Conservation (phyloP, 2,888 invertebrate species). For the Cordilura impudica region DNA sequence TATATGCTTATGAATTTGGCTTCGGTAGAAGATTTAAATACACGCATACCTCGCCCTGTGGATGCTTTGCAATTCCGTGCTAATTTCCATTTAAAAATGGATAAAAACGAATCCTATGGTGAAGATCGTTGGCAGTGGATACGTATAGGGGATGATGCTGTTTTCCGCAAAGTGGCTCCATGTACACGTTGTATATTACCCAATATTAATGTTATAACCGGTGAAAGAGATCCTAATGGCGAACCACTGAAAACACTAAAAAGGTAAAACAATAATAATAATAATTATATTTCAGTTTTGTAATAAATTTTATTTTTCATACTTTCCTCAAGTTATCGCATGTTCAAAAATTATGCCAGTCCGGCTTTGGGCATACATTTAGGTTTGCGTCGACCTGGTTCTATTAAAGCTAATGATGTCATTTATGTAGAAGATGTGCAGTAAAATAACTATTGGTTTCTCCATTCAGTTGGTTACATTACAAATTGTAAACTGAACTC, state of each 20-base stretch:
- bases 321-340: constrained; percentile 66
- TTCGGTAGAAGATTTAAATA: constrained; percentile 84
- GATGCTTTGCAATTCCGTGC: constrained; percentile 82
- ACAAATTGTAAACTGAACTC: not conserved
- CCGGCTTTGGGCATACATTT: constrained; percentile 80
- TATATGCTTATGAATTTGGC: constrained; percentile 84
- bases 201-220: constrained; percentile 84
- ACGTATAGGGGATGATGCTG: constrained; percentile 78
- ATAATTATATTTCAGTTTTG: not conserved
- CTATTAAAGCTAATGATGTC: constrained; percentile 78
- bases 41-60: constrained; percentile 79
- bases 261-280: constrained; percentile 77
- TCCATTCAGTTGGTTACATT: not conserved
- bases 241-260: constrained; percentile 84
- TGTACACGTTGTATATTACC: constrained; percentile 83
- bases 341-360: constrained; percentile 65
- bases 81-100: constrained; percentile 83
- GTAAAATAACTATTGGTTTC: not conserved
- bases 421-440: constrained; percentile 78
- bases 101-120: constrained; percentile 81
- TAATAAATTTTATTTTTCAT: not conserved
- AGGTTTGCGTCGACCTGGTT: constrained; percentile 78
- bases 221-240: constrained; percentile 80
- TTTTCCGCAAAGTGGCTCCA: constrained; percentile 68
- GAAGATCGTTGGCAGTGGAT: constrained; percentile 87